Evolutionary conservation across 2,888 invertebrate species (phyloP).

Genomic region (Leptogaster cylindrica): DNA sequence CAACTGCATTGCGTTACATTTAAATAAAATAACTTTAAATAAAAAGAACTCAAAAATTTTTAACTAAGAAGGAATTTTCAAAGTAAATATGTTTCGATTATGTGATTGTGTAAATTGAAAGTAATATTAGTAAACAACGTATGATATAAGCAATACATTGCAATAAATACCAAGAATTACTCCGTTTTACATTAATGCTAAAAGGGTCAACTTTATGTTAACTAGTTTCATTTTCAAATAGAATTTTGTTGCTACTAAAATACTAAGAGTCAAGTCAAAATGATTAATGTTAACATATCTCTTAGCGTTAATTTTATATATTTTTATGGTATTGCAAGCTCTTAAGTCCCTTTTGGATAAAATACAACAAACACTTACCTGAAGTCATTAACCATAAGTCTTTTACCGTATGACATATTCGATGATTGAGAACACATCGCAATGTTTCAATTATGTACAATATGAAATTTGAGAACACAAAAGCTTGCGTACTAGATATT

Average conservation of each 20-base stretch:
- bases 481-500: no score
- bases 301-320: no score
- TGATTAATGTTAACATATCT: no score
- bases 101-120: constrained; percentile 21
- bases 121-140: constrained; percentile 21
- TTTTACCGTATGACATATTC: no score
- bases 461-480: no score
- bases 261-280: background rate
- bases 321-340: no score
- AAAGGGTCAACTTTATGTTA: constrained; percentile 32
- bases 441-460: no score
- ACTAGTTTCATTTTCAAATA: constrained; percentile 1
- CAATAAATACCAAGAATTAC: constrained; percentile 33
- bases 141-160: constrained; percentile 31
- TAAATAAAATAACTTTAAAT: constrained; percentile 11
- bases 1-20: constrained; percentile 14
- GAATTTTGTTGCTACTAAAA: background rate
- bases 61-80: background rate
- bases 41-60: background rate
- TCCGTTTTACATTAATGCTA: constrained; percentile 20
- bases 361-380: no score
- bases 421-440: no score
- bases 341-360: no score
- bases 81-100: constrained; percentile 9
- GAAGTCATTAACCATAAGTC: no score